phyloP scores from a whole-genome alignment of 2,113 vertebrate species.

The Syngnathus scovelli region DNA sequence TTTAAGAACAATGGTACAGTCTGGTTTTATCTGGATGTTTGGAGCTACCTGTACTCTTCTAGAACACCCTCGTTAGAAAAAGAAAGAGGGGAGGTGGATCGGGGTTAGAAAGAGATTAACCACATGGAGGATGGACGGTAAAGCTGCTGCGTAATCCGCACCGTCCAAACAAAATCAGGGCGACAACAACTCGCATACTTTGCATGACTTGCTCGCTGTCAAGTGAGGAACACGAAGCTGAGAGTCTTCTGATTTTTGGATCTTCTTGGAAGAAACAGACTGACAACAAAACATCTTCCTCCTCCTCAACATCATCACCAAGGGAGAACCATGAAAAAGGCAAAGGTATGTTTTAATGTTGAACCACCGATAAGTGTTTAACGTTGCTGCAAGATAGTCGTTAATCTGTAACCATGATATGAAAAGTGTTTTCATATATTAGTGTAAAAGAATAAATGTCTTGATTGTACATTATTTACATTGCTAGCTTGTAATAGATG shows the following conservation, averaged over 20 bases:
- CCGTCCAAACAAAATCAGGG: conserved; percentile 40
- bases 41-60: conserved; percentile 30
- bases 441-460: neutral
- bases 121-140: conserved; percentile 44
- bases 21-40: conserved; percentile 11
- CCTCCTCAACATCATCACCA: conserved; percentile 3
- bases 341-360: conserved; percentile 76
- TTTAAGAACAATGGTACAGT: conserved; percentile 27
- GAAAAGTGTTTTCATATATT: neutral
- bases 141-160: conserved; percentile 61
- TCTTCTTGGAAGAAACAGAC: conserved; percentile 1
- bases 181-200: conserved; percentile 21
- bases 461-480: neutral
- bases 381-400: neutral
- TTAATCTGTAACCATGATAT: neutral
- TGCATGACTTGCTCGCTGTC: neutral
- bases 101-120: conserved; percentile 66
- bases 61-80: conserved; percentile 32
- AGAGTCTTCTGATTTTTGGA: conserved; percentile 4
- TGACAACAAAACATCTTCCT: neutral
- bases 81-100: conserved; percentile 46
- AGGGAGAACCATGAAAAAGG: conserved; percentile 81
- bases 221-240: neutral
- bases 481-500: conserved; percentile 5
- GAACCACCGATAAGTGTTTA: neutral